Conservation (phyloP, 2,888 invertebrate genomes). For the Dasypogon diadema region DNA sequence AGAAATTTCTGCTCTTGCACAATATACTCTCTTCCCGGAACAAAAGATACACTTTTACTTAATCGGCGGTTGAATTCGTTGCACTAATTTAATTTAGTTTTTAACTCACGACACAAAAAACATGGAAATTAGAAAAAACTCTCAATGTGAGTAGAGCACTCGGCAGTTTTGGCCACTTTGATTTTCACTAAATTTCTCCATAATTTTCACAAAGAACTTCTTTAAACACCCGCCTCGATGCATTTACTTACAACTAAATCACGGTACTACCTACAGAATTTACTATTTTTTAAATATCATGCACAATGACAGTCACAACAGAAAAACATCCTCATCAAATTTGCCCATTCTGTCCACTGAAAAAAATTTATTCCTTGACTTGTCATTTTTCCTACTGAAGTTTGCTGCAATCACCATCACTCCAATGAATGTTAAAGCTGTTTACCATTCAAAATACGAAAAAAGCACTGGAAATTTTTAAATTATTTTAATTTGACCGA, state of each 20-base stretch:
- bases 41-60: no score
- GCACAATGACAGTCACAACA: background rate
- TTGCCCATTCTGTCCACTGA: no score
- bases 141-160: background rate
- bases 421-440: no score
- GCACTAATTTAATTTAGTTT: background rate
- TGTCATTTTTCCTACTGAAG: no score
- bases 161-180: background rate
- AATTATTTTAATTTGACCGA: no score
- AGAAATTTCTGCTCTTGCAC: conserved; percentile 1
- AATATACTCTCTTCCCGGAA: no score
- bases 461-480: no score
- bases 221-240: background rate
- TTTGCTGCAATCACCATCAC: no score
- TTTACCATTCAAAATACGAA: no score
- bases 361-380: no score
- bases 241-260: background rate
- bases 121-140: background rate
- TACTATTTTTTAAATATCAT: background rate
- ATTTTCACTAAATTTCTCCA: background rate
- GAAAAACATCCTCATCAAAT: background rate
- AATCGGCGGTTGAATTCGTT: background rate
- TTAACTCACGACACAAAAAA: conserved; percentile 5
- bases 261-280: background rate
- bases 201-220: background rate